Evolutionary conservation across 2,113 vertebrate species (phyloP).

Genomic region (Amazona vittata): DNA sequence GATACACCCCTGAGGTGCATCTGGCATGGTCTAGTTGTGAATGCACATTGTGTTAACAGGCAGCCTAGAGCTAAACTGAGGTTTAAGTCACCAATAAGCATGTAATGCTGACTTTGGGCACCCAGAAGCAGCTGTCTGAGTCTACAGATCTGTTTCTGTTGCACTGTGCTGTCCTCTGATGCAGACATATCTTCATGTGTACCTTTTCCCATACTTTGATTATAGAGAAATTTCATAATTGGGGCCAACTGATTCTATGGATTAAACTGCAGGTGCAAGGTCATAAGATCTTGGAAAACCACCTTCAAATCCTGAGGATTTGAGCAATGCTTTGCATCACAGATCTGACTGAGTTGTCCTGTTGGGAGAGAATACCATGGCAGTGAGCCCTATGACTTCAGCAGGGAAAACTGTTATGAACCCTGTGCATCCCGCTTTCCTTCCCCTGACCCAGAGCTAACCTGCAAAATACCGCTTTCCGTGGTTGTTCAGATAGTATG

Average conservation of each 20-base stretch:
- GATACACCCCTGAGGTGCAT: neutral
- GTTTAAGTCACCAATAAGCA: neutral
- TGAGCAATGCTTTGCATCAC: neutral
- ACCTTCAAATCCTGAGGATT: neutral
- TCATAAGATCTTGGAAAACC: neutral
- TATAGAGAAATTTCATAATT: neutral
- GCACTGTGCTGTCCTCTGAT: neutral
- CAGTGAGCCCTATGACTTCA: neutral
- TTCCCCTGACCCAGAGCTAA: neutral
- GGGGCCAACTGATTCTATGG: neutral
- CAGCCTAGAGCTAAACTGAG: neutral
- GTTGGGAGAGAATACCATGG: neutral
- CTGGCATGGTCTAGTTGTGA: neutral
- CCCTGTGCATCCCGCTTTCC: neutral
- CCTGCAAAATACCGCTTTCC: neutral
- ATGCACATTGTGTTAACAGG: neutral
- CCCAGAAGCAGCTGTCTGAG: neutral
- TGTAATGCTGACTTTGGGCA: neutral
- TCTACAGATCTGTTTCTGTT: neutral
- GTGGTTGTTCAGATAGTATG: accelerated
- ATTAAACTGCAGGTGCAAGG: neutral
- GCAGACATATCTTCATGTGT: neutral
- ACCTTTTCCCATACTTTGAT: neutral
- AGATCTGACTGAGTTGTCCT: neutral
- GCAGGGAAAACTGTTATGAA: neutral